A percentile compares a stretch with the other conserved stretches of the same genome.
Evolutionary conservation across 2,888 invertebrate genomes (phyloP).

Genomic region (Sminthurides aquaticus): DNA sequence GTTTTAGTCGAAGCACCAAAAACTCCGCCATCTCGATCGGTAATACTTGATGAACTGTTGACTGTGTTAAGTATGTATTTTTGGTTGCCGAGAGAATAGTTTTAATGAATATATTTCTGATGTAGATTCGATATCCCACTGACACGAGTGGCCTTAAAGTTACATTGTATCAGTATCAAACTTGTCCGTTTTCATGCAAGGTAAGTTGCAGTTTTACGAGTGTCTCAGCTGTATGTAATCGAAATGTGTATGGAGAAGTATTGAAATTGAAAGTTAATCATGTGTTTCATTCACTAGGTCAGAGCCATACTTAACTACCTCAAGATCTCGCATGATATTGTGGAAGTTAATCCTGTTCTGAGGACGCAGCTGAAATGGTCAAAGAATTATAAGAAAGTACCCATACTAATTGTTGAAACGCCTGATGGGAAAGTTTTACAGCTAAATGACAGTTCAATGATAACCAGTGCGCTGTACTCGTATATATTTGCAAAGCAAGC

Average conservation of each 20-base stretch:
- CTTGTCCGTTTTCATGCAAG: constrained; percentile 97
- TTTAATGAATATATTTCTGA: constrained; percentile 28
- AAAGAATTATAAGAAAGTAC: constrained; percentile 80
- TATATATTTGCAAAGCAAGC: constrained; percentile 50
- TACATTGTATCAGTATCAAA: constrained; percentile 90
- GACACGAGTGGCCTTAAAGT: constrained; percentile 67
- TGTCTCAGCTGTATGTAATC: no score
- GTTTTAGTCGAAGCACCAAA: constrained; percentile 45
- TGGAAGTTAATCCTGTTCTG: constrained; percentile 94
- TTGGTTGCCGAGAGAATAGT: background rate
- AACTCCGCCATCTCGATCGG: constrained; percentile 50
- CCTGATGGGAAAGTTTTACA: constrained; percentile 54
- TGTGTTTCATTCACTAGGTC: no score
- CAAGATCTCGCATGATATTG: constrained; percentile 87
- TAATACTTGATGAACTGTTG: constrained; percentile 42
- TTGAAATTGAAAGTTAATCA: no score
- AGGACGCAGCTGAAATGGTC: constrained; percentile 89
- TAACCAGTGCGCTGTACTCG: constrained; percentile 79
- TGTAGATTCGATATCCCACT: constrained; percentile 58
- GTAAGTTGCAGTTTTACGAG: constrained; percentile 50
- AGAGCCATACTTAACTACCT: constrained; percentile 83
- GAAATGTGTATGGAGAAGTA: no score
- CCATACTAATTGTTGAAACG: constrained; percentile 71
- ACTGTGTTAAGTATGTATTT: background rate
- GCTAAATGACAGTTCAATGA: constrained; percentile 87